phyloP scores from a whole-genome alignment of 2,888 invertebrate genomes.

The Heliconius ismenius region DNA sequence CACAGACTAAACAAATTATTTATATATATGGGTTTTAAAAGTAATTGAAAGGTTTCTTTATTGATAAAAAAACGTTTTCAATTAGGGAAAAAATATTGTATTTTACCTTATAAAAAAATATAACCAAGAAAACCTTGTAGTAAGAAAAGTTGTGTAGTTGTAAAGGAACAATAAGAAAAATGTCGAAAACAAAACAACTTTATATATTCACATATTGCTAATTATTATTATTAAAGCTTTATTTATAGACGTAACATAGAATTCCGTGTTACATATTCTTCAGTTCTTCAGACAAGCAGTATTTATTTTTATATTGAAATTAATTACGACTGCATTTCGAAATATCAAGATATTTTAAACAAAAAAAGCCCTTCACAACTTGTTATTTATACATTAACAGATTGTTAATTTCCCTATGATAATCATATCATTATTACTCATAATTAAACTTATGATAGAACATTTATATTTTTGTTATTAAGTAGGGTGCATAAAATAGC shows the following conservation, averaged over 20 bases:
- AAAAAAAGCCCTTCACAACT: not conserved
- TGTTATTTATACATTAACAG: not conserved
- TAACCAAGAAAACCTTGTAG: not conserved
- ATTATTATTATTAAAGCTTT: constrained; percentile 15
- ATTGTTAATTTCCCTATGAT: not conserved
- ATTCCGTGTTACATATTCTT: not conserved
- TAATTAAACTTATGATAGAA: not conserved
- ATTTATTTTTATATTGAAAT: not conserved
- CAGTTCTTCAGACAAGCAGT: not conserved
- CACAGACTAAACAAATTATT: constrained; percentile 1
- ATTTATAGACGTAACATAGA: constrained; percentile 9
- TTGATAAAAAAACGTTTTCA: not conserved
- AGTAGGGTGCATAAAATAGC: constrained; percentile 9
- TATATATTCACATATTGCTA: not conserved
- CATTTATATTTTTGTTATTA: not conserved
- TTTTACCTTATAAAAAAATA: not conserved
- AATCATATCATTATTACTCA: not conserved
- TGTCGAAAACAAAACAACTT: not conserved
- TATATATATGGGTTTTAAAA: not conserved
- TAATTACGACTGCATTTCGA: not conserved
- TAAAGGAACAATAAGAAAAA: not conserved
- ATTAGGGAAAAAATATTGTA: not conserved
- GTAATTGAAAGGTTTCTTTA: not conserved
- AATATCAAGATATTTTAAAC: not conserved
- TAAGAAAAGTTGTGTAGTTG: not conserved